Percentiles rank a stretch among this genome's conserved stretches.
These are phyloP conservation scores for Barnardius zonarius DNA, from an alignment of 2,113 vertebrate species.

Conservation along the genomic window DNA sequence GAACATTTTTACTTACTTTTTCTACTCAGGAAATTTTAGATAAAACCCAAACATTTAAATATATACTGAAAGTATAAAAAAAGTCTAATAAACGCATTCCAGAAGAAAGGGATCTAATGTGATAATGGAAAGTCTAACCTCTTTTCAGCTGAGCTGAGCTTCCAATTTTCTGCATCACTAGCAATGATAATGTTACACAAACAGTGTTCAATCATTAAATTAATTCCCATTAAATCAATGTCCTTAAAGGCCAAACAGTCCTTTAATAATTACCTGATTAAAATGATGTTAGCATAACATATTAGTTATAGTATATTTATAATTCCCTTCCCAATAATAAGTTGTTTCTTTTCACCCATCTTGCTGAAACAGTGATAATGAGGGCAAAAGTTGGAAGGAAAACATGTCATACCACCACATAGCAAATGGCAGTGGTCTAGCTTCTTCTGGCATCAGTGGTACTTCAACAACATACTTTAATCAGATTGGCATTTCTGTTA, in stretches of 20 bases:
- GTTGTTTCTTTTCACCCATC: not conserved
- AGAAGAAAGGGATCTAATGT: not conserved
- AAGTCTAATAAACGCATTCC: not conserved
- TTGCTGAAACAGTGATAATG: not conserved
- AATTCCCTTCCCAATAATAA: slow-evolving; percentile 17
- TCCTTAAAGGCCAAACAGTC: slow-evolving; percentile 68
- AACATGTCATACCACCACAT: fast-evolving
- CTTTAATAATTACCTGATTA: slow-evolving; percentile 66
- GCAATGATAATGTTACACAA: slow-evolving; percentile 66
- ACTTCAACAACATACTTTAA: not conserved
- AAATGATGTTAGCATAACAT: slow-evolving; percentile 49
- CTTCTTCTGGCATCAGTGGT: not conserved
- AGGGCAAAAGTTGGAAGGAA: not conserved
- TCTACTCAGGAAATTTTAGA: not conserved
- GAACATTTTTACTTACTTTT: not conserved
- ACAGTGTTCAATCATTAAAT: slow-evolving; percentile 69
- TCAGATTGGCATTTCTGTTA: not conserved
- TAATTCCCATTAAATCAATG: slow-evolving; percentile 72
- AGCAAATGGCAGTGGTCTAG: not conserved
- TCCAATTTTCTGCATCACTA: slow-evolving; percentile 74
- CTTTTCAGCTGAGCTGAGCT: slow-evolving; percentile 58
- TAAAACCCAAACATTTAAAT: slow-evolving; percentile 23
- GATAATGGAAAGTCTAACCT: slow-evolving; percentile 54
- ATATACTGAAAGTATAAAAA: not conserved
- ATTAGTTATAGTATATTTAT: slow-evolving; percentile 49